Base-by-base conservation (phyloP, 2,113 vertebrate species). In the Syngnathus typhle region DNA sequence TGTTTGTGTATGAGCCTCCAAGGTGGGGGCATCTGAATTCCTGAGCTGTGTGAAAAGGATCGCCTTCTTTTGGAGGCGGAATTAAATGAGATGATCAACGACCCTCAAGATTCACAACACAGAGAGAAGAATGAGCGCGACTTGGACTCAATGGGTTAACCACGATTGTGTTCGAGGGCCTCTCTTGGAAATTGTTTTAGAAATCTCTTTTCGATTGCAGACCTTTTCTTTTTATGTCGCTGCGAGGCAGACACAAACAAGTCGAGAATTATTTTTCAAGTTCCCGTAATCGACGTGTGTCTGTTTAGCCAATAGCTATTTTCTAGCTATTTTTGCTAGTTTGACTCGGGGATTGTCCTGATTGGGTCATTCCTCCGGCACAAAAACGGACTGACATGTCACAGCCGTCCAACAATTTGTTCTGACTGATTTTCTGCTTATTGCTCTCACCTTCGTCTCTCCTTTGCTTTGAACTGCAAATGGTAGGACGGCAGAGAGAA, bases 11-110 rank as follows among this genome's bases (percentile, higher is more conserved):
- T 15, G 75, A 3, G 13, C 55, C 55, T 36, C 68, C 80, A 76
- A 78, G 49, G 69, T 73, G 76, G 74, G 67, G 79, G 75, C 81
- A 78, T 85, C 80, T 88, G 84, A 84, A 89, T 88, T 89, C 83
- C 89, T 86, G 85, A 87, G 89, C 86, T 88, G 76, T 86, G 83
- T 91, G 88, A 88, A 89, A 83, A 71, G 76, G 81, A 81, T 85
- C 64, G 69, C 81, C 82, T 86, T 84, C 84, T 87, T 85, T 85
- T 88, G 84, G 68, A 77, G 82, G 41, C 78, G 80, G 83, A 82
- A 87, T 90, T 86, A 87, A 90, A 87, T 89, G 81, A 88, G 89
- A 88, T 88, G 85, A 88, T 89, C 88, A 88, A 85, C 89, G 87
- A 90, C 89, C 88, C 89, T 83, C 83, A 89, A 84, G 83, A 85